phyloP scores from a whole-genome alignment of 2,113 vertebrate genomes.

The Nothobranchius kuhntae region DNA sequence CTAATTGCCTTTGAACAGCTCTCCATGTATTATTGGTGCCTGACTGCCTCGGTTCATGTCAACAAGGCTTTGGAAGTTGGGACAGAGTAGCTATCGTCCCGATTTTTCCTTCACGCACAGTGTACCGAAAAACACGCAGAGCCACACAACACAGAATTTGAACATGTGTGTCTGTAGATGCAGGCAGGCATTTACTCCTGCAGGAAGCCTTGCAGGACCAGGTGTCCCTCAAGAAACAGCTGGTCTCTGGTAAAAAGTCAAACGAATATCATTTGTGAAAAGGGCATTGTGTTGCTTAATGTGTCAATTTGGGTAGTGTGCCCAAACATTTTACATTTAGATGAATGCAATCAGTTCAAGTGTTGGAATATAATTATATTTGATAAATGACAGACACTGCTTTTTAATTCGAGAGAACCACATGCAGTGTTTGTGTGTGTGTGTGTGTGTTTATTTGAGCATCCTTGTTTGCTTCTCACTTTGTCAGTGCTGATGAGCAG shows the following conservation, averaged over 20 bases:
- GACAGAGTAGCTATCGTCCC: constrained; percentile 71
- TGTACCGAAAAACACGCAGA: constrained; percentile 13
- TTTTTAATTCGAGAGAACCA: constrained; percentile 29
- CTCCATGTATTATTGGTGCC: constrained; percentile 98
- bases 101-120: constrained; percentile 38
- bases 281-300: neutral
- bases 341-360: constrained; percentile 19
- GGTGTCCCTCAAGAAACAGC: neutral
- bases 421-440: constrained; percentile 8
- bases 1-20: constrained; percentile 97
- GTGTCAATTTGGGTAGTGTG: neutral
- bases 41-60: constrained; percentile 92
- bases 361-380: constrained; percentile 32
- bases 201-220: neutral
- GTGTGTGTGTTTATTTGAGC: neutral
- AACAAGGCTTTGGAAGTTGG: constrained; percentile 85
- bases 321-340: constrained; percentile 25
- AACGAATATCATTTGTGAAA: neutral
- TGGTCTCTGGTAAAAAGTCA: neutral
- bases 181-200: constrained; percentile 11
- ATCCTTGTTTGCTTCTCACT: constrained; percentile 57
- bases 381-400: constrained; percentile 32
- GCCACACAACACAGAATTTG: constrained; percentile 1
- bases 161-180: constrained; percentile 1
- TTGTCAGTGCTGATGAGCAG: constrained; percentile 63